Evolutionary conservation across 2,888 invertebrate genomes (phyloP).

Genomic region (Ormyrus nitidulus): DNA sequence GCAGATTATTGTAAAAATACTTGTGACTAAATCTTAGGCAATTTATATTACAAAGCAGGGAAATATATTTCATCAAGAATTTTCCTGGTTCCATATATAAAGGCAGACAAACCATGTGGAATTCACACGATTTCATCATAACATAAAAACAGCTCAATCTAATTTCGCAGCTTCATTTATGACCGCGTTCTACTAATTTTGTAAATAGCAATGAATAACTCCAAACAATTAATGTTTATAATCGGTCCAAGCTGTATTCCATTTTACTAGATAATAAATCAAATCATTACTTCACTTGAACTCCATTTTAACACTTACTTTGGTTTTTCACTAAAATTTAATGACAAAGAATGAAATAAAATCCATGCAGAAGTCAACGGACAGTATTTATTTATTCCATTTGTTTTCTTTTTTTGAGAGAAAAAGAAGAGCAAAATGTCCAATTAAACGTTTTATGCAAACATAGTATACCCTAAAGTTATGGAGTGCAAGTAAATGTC

Average conservation of each 20-base stretch:
- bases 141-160: conserved; percentile 46
- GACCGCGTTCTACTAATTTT: conserved; percentile 20
- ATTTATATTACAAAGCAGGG: not conserved
- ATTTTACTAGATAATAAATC: conserved; percentile 10
- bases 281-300: not conserved
- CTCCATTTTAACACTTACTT: too few relatives aligned
- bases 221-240: conserved; percentile 21
- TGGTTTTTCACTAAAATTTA: too few relatives aligned
- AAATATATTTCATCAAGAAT: conserved; percentile 32
- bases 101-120: conserved; percentile 31
- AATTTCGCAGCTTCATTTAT: conserved; percentile 44
- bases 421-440: too few relatives aligned
- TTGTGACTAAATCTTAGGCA: too few relatives aligned
- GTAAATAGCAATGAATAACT: conserved; percentile 37
- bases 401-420: too few relatives aligned
- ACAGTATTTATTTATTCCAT: too few relatives aligned
- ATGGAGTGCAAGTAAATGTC: not conserved
- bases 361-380: too few relatives aligned
- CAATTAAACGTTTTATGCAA: too few relatives aligned
- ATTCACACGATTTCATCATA: conserved; percentile 43
- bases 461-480: not conserved
- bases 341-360: too few relatives aligned
- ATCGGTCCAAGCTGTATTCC: not conserved
- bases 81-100: conserved; percentile 53
- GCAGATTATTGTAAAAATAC: too few relatives aligned